Conservation (phyloP, 1,140 invertebrate species). For the Rhopalosiphum padi region DNA sequence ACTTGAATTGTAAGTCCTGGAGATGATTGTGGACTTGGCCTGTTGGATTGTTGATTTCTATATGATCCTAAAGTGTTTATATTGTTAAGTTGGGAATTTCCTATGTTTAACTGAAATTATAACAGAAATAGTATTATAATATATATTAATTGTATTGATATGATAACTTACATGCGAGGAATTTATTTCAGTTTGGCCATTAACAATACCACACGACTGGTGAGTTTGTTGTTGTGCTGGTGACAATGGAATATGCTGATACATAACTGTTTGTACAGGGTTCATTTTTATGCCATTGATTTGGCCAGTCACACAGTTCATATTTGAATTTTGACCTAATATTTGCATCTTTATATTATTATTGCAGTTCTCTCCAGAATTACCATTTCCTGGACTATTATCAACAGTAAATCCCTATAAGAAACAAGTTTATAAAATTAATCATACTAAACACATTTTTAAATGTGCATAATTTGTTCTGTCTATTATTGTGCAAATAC, state of each 20-base stretch:
- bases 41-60: conserved; percentile 67
- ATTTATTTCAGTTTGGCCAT: conserved; percentile 53
- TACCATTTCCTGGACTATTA: conserved; percentile 66
- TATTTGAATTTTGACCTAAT: conserved; percentile 21
- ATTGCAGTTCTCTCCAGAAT: conserved; percentile 29
- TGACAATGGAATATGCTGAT: conserved; percentile 31
- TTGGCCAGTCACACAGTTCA: conserved; percentile 42
- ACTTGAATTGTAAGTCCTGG: conserved; percentile 66
- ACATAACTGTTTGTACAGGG: conserved; percentile 50
- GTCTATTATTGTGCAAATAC: conserved; percentile 14
- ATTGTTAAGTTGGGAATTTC: conserved; percentile 52
- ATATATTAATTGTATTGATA: neutral
- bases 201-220: conserved; percentile 6
- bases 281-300: conserved; percentile 45
- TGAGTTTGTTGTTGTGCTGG: conserved; percentile 29
- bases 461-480: neutral
- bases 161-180: conserved; percentile 42
- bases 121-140: neutral
- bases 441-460: neutral
- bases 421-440: conserved; percentile 52
- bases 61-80: conserved; percentile 65
- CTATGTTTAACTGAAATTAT: conserved; percentile 43
- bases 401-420: conserved; percentile 70
- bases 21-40: conserved; percentile 70
- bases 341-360: conserved; percentile 35